Conservation (phyloP, 1,140 invertebrate species). For the Dolichoris vasculosae region DNA sequence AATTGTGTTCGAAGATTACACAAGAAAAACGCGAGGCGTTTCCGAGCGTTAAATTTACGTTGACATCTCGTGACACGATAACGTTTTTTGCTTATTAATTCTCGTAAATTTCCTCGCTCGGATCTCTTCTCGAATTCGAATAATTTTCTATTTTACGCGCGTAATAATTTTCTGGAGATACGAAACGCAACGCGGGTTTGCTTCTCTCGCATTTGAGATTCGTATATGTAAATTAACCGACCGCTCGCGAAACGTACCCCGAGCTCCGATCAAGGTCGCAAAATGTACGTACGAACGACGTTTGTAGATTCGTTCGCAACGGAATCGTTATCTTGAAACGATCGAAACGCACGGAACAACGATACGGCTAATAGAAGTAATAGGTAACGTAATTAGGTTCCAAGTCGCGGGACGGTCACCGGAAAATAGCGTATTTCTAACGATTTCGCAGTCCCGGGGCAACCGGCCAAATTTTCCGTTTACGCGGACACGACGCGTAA, state of each 20-base stretch:
- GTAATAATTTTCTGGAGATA: not conserved
- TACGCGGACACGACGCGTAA: constrained; percentile 42
- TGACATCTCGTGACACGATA: not conserved
- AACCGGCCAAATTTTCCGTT: constrained; percentile 46
- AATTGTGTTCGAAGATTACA: no score
- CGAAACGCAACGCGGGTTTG: no score
- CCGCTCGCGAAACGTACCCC: not conserved
- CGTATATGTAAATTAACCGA: not conserved
- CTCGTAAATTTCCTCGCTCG: not conserved
- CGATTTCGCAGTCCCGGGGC: constrained; percentile 35
- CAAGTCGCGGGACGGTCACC: constrained; percentile 48
- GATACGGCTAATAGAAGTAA: constrained; percentile 67
- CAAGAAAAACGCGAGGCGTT: not conserved
- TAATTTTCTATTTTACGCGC: not conserved
- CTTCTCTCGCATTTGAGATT: not conserved
- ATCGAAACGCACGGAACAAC: constrained; percentile 64
- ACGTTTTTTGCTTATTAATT: not conserved
- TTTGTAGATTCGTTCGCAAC: constrained; percentile 61
- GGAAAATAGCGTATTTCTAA: constrained; percentile 52
- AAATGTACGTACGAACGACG: constrained; percentile 65
- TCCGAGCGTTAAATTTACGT: not conserved
- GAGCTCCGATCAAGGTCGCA: constrained; percentile 11
- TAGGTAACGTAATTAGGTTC: constrained; percentile 64
- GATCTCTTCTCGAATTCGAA: not conserved
- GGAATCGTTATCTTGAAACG: constrained; percentile 66